Conservation (phyloP, 2,888 invertebrate species). For the Chalcis sispes region DNA sequence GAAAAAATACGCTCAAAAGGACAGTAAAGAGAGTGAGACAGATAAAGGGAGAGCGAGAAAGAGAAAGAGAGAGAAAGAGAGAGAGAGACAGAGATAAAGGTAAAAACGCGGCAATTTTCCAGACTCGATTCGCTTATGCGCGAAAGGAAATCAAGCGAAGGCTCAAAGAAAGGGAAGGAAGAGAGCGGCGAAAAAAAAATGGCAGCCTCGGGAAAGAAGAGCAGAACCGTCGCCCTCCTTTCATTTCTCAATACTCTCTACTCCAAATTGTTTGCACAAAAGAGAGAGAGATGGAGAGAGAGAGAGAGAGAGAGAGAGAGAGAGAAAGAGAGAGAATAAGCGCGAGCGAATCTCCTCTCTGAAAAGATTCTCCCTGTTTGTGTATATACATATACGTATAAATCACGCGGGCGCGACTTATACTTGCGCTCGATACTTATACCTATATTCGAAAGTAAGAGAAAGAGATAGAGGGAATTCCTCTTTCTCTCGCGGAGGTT, state of each 20-base stretch:
- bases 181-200: not conserved
- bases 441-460: not conserved
- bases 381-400: too few relatives aligned
- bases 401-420: slow-evolving; percentile 34
- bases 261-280: slow-evolving; percentile 35
- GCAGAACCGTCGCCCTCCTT: slow-evolving; percentile 29
- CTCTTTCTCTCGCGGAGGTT: not conserved
- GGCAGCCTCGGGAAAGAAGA: slow-evolving; percentile 10
- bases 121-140: not conserved
- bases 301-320: too few relatives aligned
- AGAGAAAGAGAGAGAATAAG: too few relatives aligned
- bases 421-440: not conserved
- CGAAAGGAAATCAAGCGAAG: too few relatives aligned
- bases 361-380: slow-evolving; percentile 37
- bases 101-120: not conserved
- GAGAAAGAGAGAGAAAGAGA: slow-evolving; percentile 27
- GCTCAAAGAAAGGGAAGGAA: too few relatives aligned
- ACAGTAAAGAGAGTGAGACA: not conserved
- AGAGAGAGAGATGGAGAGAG: too few relatives aligned
- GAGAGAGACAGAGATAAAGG: not conserved
- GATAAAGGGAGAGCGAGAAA: not conserved
- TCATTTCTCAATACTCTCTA: slow-evolving; percentile 25
- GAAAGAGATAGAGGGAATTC: slow-evolving; percentile 5
- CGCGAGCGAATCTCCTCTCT: too few relatives aligned
- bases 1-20: too few relatives aligned